phyloP scores from a whole-genome alignment of 2,113 vertebrate species.

The Euleptes europaea region DNA sequence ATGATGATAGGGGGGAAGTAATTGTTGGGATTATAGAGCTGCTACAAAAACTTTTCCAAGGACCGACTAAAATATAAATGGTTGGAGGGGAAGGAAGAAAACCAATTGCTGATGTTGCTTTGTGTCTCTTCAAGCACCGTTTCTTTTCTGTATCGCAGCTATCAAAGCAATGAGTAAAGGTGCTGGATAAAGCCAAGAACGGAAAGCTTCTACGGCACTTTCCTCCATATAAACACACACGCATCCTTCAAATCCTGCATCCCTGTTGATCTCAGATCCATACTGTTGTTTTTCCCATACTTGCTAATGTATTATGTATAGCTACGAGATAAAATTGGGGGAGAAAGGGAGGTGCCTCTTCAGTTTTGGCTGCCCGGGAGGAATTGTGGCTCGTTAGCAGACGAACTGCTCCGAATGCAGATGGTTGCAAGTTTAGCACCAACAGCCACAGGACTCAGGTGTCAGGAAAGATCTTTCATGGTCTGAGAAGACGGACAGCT shows the following conservation, averaged over 20 bases:
- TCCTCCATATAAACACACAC: neutral
- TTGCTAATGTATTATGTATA: neutral
- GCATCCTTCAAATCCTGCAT: neutral
- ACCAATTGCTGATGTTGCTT: neutral
- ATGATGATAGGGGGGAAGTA: neutral
- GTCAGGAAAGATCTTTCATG: too few relatives aligned
- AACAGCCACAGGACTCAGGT: too few relatives aligned
- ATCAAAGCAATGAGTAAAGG: neutral
- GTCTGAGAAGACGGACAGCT: too few relatives aligned
- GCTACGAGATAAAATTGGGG: neutral
- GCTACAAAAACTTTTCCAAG: neutral
- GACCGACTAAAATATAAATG: neutral
- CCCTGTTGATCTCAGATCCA: neutral
- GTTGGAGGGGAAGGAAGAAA: neutral
- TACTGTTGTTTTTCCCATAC: neutral
- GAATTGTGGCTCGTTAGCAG: too few relatives aligned
- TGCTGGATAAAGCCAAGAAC: constrained; percentile 11
- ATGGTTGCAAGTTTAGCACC: too few relatives aligned
- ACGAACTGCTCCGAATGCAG: too few relatives aligned
- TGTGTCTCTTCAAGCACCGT: neutral
- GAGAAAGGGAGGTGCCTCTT: neutral
- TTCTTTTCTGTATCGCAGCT: constrained; percentile 7
- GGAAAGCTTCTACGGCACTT: neutral
- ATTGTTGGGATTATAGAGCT: neutral
- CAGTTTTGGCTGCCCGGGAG: neutral